Evolutionary conservation across 2,113 vertebrate species (phyloP).

Genomic region (Rutilus rutilus): DNA sequence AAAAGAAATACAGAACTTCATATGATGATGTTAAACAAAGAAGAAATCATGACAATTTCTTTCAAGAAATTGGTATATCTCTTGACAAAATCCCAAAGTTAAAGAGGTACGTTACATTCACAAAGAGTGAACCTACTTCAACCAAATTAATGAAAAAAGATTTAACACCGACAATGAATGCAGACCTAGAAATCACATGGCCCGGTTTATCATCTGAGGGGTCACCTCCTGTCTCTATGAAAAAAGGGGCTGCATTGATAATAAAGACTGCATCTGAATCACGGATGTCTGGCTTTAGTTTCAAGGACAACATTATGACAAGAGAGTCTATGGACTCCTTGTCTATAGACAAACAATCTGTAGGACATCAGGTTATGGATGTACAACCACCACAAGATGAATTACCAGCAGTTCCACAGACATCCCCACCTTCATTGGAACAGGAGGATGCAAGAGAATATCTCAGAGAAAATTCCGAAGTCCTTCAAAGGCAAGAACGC

Average conservation of each 20-base stretch:
- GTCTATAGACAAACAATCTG: neutral
- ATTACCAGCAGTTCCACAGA: neutral
- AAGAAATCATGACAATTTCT: neutral
- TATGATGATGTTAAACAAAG: too few species aligned
- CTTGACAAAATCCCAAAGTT: slow-evolving; percentile 38
- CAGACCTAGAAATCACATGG: neutral
- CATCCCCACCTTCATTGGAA: slow-evolving; percentile 21
- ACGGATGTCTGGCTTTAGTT: neutral
- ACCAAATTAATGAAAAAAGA: neutral
- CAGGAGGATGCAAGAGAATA: slow-evolving; percentile 28
- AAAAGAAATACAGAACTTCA: too few species aligned
- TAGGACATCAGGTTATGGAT: slow-evolving; percentile 2
- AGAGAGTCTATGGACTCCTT: neutral
- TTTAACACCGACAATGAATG: neutral
- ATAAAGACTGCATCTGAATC: slow-evolving; percentile 16
- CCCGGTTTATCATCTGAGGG: neutral
- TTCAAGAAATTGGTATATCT: slow-evolving; percentile 15
- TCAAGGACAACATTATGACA: neutral
- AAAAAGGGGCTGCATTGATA: slow-evolving; percentile 9
- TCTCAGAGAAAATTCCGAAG: slow-evolving; percentile 52
- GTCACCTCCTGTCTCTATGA: neutral
- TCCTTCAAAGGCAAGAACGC: slow-evolving; percentile 48
- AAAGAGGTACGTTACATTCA: neutral
- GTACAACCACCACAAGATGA: neutral
- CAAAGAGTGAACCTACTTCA: neutral